Conservation (phyloP, 2,888 invertebrate genomes). For the Malacosoma neustria region DNA sequence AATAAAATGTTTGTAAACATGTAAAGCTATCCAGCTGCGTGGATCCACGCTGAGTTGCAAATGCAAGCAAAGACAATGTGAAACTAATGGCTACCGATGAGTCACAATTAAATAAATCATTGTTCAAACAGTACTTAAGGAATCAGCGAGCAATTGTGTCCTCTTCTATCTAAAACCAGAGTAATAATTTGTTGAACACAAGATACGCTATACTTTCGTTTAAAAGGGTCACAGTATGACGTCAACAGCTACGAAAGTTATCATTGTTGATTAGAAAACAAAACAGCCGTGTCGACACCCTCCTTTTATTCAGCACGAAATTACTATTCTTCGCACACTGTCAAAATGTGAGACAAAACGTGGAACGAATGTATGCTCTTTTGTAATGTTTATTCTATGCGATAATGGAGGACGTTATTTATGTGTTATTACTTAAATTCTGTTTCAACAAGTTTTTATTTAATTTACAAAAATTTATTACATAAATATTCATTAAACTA, state of each 20-base stretch:
- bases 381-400: conserved; percentile 38
- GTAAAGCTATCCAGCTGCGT: conserved; percentile 63
- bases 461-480: too few relatives aligned
- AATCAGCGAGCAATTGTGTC: conserved; percentile 60
- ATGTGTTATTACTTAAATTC: conserved; percentile 21
- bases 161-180: conserved; percentile 66
- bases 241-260: conserved; percentile 41
- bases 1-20: conserved; percentile 74
- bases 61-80: conserved; percentile 47
- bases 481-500: too few relatives aligned
- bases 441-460: too few relatives aligned
- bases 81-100: conserved; percentile 62
- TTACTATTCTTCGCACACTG: conserved; percentile 48
- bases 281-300: conserved; percentile 68
- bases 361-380: conserved; percentile 48
- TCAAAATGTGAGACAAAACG: conserved; percentile 49
- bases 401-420: conserved; percentile 58
- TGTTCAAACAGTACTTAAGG: conserved; percentile 53
- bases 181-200: conserved; percentile 71
- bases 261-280: conserved; percentile 63
- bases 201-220: conserved; percentile 40
- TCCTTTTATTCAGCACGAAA: conserved; percentile 52
- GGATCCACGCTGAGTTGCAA: conserved; percentile 23
- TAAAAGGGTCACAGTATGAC: conserved; percentile 64
- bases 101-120: conserved; percentile 64